Evolutionary conservation across 2,797 vertebrate genomes (phyloP).

Genomic region (Alfaro cultratus): DNA sequence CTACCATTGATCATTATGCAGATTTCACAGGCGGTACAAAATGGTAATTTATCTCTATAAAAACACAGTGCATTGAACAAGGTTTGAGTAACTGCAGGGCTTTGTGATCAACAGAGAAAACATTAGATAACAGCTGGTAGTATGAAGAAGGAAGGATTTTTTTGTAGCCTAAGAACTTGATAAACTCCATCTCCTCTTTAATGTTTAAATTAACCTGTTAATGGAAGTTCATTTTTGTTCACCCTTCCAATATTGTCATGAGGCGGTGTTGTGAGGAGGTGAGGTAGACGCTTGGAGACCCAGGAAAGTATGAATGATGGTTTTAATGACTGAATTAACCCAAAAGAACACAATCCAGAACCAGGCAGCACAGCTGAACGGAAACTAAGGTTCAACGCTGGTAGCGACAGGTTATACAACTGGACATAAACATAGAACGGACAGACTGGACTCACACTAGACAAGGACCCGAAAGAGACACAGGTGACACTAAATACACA

Average conservation of each 20-base stretch:
- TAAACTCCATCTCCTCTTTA: slow-evolving; percentile 16
- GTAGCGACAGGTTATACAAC: no score
- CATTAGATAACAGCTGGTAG: slow-evolving; percentile 1
- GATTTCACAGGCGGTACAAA: slow-evolving; percentile 56
- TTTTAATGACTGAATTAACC: no score
- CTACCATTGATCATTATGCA: slow-evolving; percentile 59
- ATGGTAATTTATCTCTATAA: slow-evolving; percentile 56
- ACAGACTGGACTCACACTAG: no score
- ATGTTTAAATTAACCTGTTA: slow-evolving; percentile 35
- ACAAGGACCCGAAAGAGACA: no score
- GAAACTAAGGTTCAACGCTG: no score
- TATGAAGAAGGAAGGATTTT: slow-evolving; percentile 2
- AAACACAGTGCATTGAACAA: slow-evolving; percentile 42
- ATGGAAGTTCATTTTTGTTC: slow-evolving; percentile 46
- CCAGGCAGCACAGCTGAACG: no score
- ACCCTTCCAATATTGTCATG: background rate
- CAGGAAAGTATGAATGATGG: no score
- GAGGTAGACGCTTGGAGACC: no score
- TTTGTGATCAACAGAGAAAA: slow-evolving; percentile 20
- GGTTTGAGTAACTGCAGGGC: slow-evolving; percentile 34
- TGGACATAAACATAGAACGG: no score
- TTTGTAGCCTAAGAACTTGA: background rate
- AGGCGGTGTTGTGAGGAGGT: no score
- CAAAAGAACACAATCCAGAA: no score
- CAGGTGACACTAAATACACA: no score